Evolutionary conservation across 2,113 vertebrate species (phyloP).

Genomic region (Scolopax mira): DNA sequence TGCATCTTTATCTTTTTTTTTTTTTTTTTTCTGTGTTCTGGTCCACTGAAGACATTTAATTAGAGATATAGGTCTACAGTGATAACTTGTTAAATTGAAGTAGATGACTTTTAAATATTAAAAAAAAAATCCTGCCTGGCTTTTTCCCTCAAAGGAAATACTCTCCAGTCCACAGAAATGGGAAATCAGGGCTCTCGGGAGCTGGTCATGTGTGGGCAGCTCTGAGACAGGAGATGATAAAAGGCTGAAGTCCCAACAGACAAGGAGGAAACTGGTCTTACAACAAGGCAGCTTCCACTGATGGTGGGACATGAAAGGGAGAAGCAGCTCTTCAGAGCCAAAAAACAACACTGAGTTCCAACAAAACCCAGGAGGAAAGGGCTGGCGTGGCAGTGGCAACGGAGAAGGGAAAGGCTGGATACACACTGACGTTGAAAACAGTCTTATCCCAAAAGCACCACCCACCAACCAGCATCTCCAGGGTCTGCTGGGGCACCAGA

Average conservation of each 20-base stretch:
- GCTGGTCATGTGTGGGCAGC: rapidly evolving
- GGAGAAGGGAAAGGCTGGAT: not conserved
- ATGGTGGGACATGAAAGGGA: not conserved
- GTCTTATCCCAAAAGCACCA: not conserved
- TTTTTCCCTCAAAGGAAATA: not conserved
- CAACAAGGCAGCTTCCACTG: not conserved
- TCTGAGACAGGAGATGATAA: not conserved
- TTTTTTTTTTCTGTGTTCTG: not conserved
- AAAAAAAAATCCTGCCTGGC: not conserved
- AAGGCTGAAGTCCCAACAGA: not conserved
- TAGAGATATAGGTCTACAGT: not conserved
- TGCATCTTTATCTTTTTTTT: not conserved
- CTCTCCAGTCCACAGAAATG: rapidly evolving
- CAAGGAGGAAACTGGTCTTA: not conserved
- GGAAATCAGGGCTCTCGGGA: rapidly evolving
- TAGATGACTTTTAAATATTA: rapidly evolving
- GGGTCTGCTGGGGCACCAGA: not conserved
- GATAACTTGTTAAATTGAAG: not conserved
- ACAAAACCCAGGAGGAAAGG: rapidly evolving
- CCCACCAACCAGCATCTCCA: rapidly evolving
- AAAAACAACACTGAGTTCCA: rapidly evolving
- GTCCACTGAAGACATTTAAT: not conserved
- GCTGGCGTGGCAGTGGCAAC: not conserved
- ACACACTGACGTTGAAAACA: rapidly evolving
- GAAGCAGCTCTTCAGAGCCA: not conserved